These are phyloP conservation scores for Drosophila parabipectinata DNA, from an alignment of 1,140 invertebrate species.

Conservation along the genomic window DNA sequence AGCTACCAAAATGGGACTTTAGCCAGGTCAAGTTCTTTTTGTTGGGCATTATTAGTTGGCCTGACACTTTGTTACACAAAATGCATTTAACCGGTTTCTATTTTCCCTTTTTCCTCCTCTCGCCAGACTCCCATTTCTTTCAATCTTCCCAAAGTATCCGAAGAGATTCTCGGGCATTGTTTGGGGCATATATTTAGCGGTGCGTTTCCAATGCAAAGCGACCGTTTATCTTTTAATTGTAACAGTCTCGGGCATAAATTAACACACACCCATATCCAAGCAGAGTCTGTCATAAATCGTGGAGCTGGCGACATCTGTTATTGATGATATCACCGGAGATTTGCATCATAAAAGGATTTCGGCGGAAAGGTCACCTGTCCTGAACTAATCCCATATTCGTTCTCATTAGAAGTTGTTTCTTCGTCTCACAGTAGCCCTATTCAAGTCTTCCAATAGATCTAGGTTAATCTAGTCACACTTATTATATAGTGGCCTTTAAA, in stretches of 20 bases:
- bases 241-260: slow-evolving; percentile 73
- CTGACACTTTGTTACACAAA: slow-evolving; percentile 79
- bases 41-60: slow-evolving; percentile 61
- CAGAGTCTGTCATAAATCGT: slow-evolving; percentile 67
- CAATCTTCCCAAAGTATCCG: slow-evolving; percentile 12
- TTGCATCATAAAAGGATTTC: slow-evolving; percentile 76
- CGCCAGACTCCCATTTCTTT: background rate
- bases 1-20: slow-evolving; percentile 53
- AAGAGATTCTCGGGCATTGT: slow-evolving; percentile 25
- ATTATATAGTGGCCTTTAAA: background rate
- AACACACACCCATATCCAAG: slow-evolving; percentile 37
- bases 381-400: slow-evolving; percentile 51
- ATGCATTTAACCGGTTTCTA: slow-evolving; percentile 77
- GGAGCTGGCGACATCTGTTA: slow-evolving; percentile 63
- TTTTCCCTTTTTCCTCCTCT: slow-evolving; percentile 5
- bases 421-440: slow-evolving; percentile 39
- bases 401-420: slow-evolving; percentile 43
- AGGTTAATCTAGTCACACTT: background rate
- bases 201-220: slow-evolving; percentile 76
- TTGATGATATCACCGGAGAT: slow-evolving; percentile 58
- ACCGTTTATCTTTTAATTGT: slow-evolving; percentile 81
- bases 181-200: slow-evolving; percentile 60
- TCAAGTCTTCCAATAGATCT: slow-evolving; percentile 11
- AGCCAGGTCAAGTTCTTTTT: slow-evolving; percentile 51
- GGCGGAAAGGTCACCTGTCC: slow-evolving; percentile 39